These are phyloP conservation scores for Artibeus jamaicensis DNA, from an alignment of 2,797 vertebrate species.

Conservation along the genomic window DNA sequence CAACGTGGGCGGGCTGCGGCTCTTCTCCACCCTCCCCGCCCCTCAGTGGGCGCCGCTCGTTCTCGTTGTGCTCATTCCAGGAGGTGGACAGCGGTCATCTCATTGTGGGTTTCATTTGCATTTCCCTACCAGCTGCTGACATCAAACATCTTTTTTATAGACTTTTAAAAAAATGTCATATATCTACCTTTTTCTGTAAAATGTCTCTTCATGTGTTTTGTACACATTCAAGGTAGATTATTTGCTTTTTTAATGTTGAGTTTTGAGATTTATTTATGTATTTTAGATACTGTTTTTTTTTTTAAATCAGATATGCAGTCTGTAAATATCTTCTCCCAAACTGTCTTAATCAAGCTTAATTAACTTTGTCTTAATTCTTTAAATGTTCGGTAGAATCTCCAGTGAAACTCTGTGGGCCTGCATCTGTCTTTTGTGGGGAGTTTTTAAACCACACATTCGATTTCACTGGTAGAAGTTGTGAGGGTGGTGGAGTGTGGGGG, in stretches of 20 bases:
- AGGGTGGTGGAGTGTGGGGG: not conserved
- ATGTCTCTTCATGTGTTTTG: not conserved
- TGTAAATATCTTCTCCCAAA: not conserved
- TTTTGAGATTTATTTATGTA: not conserved
- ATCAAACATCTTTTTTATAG: not conserved
- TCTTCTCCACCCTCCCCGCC: not conserved
- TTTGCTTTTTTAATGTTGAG: not conserved
- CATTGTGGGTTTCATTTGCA: not conserved
- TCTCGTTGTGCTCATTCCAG: not conserved
- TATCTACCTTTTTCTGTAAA: too few relatives aligned
- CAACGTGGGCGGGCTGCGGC: not conserved
- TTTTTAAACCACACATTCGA: not conserved
- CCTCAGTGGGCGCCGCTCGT: too few relatives aligned
- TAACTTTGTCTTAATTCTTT: not conserved
- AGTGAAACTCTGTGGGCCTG: not conserved
- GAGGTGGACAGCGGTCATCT: not conserved
- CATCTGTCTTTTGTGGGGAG: not conserved
- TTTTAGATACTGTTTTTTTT: not conserved
- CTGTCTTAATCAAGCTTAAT: not conserved
- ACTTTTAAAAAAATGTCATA: too few relatives aligned
- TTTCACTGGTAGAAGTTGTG: not conserved
- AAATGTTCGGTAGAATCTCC: not conserved
- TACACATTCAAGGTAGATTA: not conserved
- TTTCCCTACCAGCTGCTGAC: not conserved
- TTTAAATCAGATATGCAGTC: not conserved